Percentiles rank a stretch among this genome's conserved stretches.
Conservation (phyloP, 2,888 invertebrate species). For the Schizotus pectinicornis region DNA sequence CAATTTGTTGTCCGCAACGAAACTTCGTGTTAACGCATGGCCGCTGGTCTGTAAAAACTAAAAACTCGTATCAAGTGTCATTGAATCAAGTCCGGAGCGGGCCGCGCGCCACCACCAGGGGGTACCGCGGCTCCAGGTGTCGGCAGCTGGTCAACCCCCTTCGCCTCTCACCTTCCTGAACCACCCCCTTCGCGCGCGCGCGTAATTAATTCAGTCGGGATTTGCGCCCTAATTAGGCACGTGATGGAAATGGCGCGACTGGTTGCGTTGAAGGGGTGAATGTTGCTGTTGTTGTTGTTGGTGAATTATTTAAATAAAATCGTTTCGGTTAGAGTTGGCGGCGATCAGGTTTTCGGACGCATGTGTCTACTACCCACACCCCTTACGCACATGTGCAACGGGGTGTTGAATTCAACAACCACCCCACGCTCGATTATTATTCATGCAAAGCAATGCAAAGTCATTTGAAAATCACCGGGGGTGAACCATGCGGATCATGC, state of each 20-base stretch:
- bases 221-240: too few species aligned
- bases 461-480: too few species aligned
- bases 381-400: background rate
- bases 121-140: background rate
- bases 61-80: constrained; percentile 14
- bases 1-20: too few species aligned
- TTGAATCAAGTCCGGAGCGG: constrained; percentile 4
- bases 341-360: constrained; percentile 1
- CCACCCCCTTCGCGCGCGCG: constrained; percentile 37
- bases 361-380: constrained; percentile 20
- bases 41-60: background rate
- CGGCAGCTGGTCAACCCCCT: constrained; percentile 37
- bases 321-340: constrained; percentile 4
- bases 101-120: background rate
- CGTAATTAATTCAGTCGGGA: constrained; percentile 22
- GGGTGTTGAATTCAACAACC: background rate
- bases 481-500: background rate
- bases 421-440: constrained; percentile 26
- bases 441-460: constrained; percentile 34
- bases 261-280: too few species aligned
- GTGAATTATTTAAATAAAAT: constrained; percentile 20
- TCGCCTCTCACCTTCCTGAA: constrained; percentile 32
- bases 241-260: too few species aligned
- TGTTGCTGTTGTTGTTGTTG: background rate
- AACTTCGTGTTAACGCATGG: too few species aligned